A percentile compares a stretch with the other conserved stretches of the same genome.
phyloP scores from a whole-genome alignment of 2,113 vertebrate species.

The Electrona antarctica region DNA sequence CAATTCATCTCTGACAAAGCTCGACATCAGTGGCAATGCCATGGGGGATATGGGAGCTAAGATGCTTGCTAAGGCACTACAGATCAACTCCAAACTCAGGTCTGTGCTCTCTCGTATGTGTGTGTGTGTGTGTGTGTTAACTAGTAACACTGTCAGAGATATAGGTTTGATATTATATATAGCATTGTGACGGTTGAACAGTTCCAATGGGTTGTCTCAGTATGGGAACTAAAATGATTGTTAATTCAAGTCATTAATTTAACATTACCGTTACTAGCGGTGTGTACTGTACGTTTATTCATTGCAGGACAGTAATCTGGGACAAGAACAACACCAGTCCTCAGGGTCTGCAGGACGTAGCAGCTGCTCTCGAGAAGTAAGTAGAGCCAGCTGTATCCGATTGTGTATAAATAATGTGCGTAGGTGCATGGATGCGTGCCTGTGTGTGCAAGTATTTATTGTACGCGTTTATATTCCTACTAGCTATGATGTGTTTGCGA shows the following conservation, averaged over 20 bases:
- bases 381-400: slow-evolving; percentile 28
- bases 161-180: too few relatives aligned
- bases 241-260: neutral
- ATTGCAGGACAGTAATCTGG: slow-evolving; percentile 93
- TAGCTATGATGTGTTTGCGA: too few relatives aligned
- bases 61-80: slow-evolving; percentile 96
- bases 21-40: slow-evolving; percentile 95
- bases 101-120: slow-evolving; percentile 50
- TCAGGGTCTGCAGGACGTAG: slow-evolving; percentile 96
- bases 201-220: too few relatives aligned
- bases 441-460: neutral
- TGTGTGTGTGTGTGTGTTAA: neutral
- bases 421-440: slow-evolving; percentile 6
- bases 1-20: slow-evolving; percentile 92
- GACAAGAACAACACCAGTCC: slow-evolving; percentile 96
- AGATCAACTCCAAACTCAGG: slow-evolving; percentile 98
- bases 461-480: neutral
- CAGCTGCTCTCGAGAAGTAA: slow-evolving; percentile 96
- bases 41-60: slow-evolving; percentile 99
- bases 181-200: neutral
- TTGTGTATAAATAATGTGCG: neutral
- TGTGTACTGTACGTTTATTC: slow-evolving; percentile 5
- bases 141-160: too few relatives aligned
- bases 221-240: neutral
- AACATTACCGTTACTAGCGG: neutral